Conservation (phyloP, 1,140 invertebrate species). For the Drosophila sulfurigaster region DNA sequence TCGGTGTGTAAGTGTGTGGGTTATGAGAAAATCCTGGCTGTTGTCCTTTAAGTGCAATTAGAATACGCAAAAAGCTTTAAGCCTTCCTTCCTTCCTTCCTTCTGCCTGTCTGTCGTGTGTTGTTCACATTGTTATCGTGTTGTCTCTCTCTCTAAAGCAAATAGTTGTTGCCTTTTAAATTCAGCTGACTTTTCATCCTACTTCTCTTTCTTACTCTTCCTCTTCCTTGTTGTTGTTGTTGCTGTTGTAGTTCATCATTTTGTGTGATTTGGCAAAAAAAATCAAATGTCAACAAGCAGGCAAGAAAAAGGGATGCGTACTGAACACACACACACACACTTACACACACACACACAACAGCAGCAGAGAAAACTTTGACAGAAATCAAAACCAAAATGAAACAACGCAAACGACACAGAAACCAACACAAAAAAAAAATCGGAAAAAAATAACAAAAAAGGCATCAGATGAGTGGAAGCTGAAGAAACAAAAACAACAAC, state of each 20-base stretch:
- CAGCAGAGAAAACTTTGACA: slow-evolving; percentile 1
- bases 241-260: slow-evolving; percentile 7
- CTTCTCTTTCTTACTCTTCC: not conserved
- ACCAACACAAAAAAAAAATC: slow-evolving; percentile 11
- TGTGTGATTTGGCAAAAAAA: slow-evolving; percentile 28
- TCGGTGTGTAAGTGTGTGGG: slow-evolving; percentile 4
- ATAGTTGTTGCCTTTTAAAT: slow-evolving; percentile 26
- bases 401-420: slow-evolving; percentile 2
- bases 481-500: slow-evolving; percentile 10
- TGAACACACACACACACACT: not conserved
- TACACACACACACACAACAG: not conserved
- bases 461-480: slow-evolving; percentile 6
- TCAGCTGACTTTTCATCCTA: not conserved
- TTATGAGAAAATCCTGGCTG: slow-evolving; percentile 33
- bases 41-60: slow-evolving; percentile 51
- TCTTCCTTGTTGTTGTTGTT: not conserved
- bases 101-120: not conserved
- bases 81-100: slow-evolving; percentile 19
- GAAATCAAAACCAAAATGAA: slow-evolving; percentile 17
- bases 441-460: slow-evolving; percentile 10
- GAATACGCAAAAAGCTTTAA: slow-evolving; percentile 41
- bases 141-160: slow-evolving; percentile 5
- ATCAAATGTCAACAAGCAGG: slow-evolving; percentile 46
- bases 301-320: slow-evolving; percentile 21
- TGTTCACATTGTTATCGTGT: slow-evolving; percentile 15